A percentile compares a stretch with the other conserved stretches of the same genome.
Evolutionary conservation across 92 coral and sea anemone species (phyloP).

Genomic region (Actinostola sp.): DNA sequence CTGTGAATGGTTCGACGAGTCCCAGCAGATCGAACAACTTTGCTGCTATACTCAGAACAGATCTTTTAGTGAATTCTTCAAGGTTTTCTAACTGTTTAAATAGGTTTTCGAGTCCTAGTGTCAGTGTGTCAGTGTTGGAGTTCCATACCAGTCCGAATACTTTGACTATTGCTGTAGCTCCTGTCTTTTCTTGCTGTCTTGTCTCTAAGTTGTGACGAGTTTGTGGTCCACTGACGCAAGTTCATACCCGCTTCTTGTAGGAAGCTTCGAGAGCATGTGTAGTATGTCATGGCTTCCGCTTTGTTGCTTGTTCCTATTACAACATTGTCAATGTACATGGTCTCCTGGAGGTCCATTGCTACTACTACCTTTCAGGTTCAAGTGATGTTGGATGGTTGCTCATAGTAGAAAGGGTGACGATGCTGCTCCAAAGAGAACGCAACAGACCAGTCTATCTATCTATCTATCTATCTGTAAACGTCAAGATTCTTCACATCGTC

Average conservation of each 20-base stretch:
- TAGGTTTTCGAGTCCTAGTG: constrained; percentile 25
- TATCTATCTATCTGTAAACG: constrained; percentile 51
- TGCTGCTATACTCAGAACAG: constrained; percentile 6
- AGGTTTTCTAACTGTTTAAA: not conserved
- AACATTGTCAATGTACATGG: constrained; percentile 47
- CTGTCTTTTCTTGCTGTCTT: constrained; percentile 5
- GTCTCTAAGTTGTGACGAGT: constrained; percentile 7
- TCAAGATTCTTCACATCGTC: constrained; percentile 31
- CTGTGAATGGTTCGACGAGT: constrained; percentile 29
- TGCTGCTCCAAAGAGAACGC: constrained; percentile 43
- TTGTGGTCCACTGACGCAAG: constrained; percentile 28
- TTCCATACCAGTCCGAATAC: constrained; percentile 38
- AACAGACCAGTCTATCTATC: too few relatives aligned
- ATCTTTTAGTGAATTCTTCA: not conserved
- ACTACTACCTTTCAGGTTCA: not conserved
- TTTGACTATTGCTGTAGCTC: constrained; percentile 14
- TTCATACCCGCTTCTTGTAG: constrained; percentile 31
- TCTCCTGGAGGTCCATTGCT: constrained; percentile 20
- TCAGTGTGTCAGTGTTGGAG: constrained; percentile 5
- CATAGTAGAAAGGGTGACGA: constrained; percentile 35
- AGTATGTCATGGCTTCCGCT: constrained; percentile 28
- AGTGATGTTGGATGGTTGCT: constrained; percentile 37
- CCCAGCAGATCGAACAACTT: constrained; percentile 49
- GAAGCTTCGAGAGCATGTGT: constrained; percentile 18
- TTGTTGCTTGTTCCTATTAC: constrained; percentile 23